Evolutionary conservation across 2,113 vertebrate species (phyloP).

Genomic region (Sylvilagus bachmani): DNA sequence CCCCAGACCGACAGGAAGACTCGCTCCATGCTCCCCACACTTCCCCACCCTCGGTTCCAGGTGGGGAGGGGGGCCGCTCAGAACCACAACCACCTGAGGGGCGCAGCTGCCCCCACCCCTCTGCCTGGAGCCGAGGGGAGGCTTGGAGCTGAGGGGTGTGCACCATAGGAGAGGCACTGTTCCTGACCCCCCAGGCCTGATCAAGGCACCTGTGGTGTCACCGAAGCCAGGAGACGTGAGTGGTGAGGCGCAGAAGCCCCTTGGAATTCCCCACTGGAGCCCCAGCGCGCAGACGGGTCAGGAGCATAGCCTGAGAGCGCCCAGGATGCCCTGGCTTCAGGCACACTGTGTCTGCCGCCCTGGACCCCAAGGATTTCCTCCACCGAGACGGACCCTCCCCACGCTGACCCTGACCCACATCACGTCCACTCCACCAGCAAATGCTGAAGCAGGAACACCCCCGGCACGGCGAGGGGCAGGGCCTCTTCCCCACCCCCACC

Average conservation of each 20-base stretch:
- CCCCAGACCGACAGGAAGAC: no score
- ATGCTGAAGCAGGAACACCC: not conserved
- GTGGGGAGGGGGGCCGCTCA: not conserved
- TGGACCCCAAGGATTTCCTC: not conserved
- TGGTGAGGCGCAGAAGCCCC: no score
- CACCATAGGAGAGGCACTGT: no score
- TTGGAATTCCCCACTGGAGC: no score
- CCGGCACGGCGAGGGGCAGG: no score
- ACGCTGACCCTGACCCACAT: not conserved
- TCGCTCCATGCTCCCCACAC: no score
- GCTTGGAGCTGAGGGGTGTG: not conserved
- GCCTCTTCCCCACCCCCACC: no score
- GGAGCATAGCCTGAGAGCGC: not conserved
- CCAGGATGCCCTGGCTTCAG: not conserved
- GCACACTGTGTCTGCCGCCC: accelerated
- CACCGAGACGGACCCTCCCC: not conserved
- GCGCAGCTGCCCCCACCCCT: accelerated
- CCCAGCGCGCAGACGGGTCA: accelerated
- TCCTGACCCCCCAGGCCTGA: not conserved
- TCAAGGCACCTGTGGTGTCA: not conserved
- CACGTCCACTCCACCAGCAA: not conserved
- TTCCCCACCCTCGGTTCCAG: not conserved
- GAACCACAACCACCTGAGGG: not conserved
- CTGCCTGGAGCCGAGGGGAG: no score
- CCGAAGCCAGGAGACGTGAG: not conserved